Conservation (phyloP, 2,113 vertebrate species). For the Psilopogon haemacephalus region DNA sequence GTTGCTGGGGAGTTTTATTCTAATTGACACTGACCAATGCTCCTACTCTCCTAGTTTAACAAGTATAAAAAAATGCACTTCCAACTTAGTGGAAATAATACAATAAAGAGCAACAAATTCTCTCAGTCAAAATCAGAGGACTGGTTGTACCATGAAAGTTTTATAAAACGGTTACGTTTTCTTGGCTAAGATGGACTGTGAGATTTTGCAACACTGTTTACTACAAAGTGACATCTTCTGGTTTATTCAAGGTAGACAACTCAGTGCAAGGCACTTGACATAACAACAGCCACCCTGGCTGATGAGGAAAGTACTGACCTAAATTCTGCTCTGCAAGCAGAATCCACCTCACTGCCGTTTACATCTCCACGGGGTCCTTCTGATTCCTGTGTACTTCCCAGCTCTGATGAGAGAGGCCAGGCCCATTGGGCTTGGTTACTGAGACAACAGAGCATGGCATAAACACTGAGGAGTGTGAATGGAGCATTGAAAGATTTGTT, state of each 20-base stretch:
- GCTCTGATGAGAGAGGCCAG: neutral
- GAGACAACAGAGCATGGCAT: neutral
- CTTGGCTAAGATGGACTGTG: neutral
- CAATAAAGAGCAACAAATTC: neutral
- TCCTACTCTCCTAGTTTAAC: neutral
- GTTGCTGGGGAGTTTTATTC: neutral
- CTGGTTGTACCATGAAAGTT: neutral
- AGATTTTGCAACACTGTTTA: neutral
- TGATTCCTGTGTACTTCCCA: neutral
- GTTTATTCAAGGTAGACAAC: neutral
- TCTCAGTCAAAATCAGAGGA: neutral
- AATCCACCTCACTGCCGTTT: neutral
- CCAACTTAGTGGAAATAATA: neutral
- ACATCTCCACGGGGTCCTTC: neutral
- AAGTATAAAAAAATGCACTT: neutral
- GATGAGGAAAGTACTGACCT: neutral
- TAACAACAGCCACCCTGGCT: neutral
- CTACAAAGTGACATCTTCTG: neutral
- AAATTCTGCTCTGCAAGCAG: neutral
- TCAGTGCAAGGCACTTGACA: neutral
- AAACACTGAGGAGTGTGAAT: neutral
- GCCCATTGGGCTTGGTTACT: neutral
- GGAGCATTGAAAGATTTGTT: neutral
- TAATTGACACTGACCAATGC: neutral
- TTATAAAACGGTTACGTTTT: neutral